These are phyloP conservation scores for Napeogenes sylphis DNA, from an alignment of 2,888 invertebrate species.

Conservation along the genomic window DNA sequence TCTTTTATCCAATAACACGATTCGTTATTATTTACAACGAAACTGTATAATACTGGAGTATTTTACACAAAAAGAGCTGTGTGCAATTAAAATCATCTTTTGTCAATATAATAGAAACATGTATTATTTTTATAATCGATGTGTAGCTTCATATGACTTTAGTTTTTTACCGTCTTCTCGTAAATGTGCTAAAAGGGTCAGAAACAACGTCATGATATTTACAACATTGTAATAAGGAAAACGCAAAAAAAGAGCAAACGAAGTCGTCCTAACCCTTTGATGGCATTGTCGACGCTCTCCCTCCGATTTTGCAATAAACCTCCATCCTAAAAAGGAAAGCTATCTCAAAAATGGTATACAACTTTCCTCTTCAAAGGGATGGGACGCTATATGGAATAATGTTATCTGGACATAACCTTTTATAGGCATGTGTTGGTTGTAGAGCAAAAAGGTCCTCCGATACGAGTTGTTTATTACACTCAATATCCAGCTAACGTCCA, in stretches of 20 bases:
- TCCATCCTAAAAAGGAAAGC: slow-evolving; percentile 61
- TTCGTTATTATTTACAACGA: neutral
- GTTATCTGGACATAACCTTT: slow-evolving; percentile 73
- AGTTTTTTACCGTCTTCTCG: neutral
- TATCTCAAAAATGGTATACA: slow-evolving; percentile 67
- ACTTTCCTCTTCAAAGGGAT: slow-evolving; percentile 75
- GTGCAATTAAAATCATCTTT: too few species aligned
- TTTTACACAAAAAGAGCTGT: neutral
- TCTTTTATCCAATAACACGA: slow-evolving; percentile 15
- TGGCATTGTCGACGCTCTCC: slow-evolving; percentile 41
- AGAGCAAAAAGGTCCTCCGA: slow-evolving; percentile 51
- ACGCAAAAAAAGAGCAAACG: slow-evolving; percentile 46
- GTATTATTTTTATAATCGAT: too few species aligned
- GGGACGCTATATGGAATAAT: slow-evolving; percentile 70
- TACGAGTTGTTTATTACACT: slow-evolving; percentile 61
- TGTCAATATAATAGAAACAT: too few species aligned
- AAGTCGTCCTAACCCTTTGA: slow-evolving; percentile 59
- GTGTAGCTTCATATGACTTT: too few species aligned
- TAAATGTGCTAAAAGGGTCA: slow-evolving; percentile 1
- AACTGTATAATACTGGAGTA: neutral
- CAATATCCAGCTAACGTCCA: slow-evolving; percentile 56
- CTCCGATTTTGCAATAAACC: slow-evolving; percentile 64
- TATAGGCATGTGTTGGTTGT: slow-evolving; percentile 48
- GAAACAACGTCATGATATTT: slow-evolving; percentile 7
- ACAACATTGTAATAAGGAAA: slow-evolving; percentile 15